Conservation (phyloP, 2,797 vertebrate species). For the Trachops cirrhosus region DNA sequence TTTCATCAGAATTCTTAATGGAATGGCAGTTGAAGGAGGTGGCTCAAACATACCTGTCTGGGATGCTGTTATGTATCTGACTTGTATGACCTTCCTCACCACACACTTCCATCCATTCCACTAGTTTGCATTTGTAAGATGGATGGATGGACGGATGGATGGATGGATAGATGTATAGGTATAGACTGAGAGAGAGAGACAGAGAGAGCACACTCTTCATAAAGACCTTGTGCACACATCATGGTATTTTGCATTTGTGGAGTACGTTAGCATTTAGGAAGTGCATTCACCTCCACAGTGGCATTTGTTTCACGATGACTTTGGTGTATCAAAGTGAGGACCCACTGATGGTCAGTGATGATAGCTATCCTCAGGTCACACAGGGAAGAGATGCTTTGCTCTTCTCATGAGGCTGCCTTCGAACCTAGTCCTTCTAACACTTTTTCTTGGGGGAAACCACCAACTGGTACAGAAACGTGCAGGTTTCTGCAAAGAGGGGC, state of each 20-base stretch:
- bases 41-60: not conserved
- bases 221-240: not conserved
- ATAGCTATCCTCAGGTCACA: not conserved
- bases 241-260: not conserved
- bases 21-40: not conserved
- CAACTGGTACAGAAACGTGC: not conserved
- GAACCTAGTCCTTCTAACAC: not conserved
- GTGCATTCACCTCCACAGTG: not conserved
- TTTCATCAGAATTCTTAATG: not conserved
- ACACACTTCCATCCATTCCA: not conserved
- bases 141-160: too few species aligned
- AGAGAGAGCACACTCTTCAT: not conserved
- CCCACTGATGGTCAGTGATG: not conserved
- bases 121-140: not conserved
- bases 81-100: not conserved
- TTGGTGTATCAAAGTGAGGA: not conserved
- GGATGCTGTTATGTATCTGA: not conserved
- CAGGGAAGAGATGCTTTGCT: not conserved
- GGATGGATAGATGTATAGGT: too few species aligned
- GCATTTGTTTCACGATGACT: not conserved
- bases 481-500: not conserved
- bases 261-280: not conserved
- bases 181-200: too few species aligned
- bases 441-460: not conserved
- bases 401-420: not conserved